Base-by-base conservation (phyloP, 2,797 vertebrate genomes). In the Characodon lateralis region DNA sequence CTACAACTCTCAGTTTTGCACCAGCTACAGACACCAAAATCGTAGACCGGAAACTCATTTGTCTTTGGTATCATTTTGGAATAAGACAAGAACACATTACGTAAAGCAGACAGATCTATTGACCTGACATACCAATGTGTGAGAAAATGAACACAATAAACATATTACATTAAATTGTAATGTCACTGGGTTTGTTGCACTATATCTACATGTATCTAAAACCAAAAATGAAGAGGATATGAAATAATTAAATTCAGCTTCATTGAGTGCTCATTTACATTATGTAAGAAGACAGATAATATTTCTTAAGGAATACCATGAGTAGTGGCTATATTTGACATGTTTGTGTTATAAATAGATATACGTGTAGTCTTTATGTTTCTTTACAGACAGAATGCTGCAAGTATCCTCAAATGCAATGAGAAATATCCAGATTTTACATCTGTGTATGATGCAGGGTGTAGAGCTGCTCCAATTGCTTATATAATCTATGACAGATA, bases 401-500 rank as follows among this genome's bases (percentile, higher is more conserved):
- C 22, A 46, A 69, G 41, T 12, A 26, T 14, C 66, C 39, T 46
- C 24, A n/a, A 26, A n/a, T 26, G n/a, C 5, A 13, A 2, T 68
- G 22, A 6, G 39, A 43, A 24, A 22, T 1, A 0, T 68, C 22
- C 22, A 68, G 39, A 68, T 66, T 41, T 43, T 12, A 5, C 41
- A 22, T 68, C 65, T 43, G 35, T 43, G 50, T 76, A 35, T 39
- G 53, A 50, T 18, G 46, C 39, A 72, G 77, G 82, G 66, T 6
- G 63, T 55, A 68, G 39, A 77, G 51, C 73, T 80, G 76, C 0
- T 2, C 74, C 72, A 77, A 77, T 76, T 65, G n/a, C 87, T 93
- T 86, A 90, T 68, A 81, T 91, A 89, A 91, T 75, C 74, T 51
- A 65, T 79, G 78, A 87, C 88, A 88, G 74, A 86, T 82, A 82